Base-by-base conservation (phyloP, 2,797 vertebrate species). In the Sebastes minor region DNA sequence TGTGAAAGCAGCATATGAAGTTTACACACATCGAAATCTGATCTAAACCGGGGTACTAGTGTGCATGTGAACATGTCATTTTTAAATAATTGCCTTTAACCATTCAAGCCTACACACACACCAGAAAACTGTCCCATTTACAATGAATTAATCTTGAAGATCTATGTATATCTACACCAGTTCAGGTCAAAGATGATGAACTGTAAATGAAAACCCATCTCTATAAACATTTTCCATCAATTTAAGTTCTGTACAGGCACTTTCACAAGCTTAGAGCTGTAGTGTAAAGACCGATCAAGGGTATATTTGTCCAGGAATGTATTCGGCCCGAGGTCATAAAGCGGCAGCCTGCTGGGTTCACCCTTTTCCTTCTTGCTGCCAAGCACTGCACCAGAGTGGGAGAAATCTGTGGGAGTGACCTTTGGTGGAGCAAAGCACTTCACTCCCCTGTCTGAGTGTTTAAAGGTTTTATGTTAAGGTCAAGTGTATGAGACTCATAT, bases 401-500 rank as follows among this genome's bases (percentile, higher is more conserved):
- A 90, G 84, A 87, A 92, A 88, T 90, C 85, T 89, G 88, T 93
- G 81, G 90, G 87, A 89, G 90, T 93, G 91, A 94, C 93, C 93
- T 95, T 94, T 94, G 83, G 70, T 77, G 83, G 86, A 89, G 90
- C 80, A 91, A 91, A 92, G 86, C 84, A 89, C 87, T 94, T 86
- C 88, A 81, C 83, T 91, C 76, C 64, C 85, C 38, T 78, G 81
- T 90, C 87, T 86, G 90, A 92, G 85, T 84, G 78, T 88, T 89
- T 82, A 92, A 92, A 92, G 85, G 88, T 90, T 93, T 91, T 71
- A 85, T 88, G 89, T 89, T 94, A 94, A 93, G 93, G 93, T 94
- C 92, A 94, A 92, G 87, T 90, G 82, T 74, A 76, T 82, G 67
- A 91, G 83, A 86, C 78, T 89, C 80, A 80, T 85, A 92, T 91